Evolutionary conservation across 2,888 invertebrate species (phyloP).

Genomic region (Chorisops tibialis): DNA sequence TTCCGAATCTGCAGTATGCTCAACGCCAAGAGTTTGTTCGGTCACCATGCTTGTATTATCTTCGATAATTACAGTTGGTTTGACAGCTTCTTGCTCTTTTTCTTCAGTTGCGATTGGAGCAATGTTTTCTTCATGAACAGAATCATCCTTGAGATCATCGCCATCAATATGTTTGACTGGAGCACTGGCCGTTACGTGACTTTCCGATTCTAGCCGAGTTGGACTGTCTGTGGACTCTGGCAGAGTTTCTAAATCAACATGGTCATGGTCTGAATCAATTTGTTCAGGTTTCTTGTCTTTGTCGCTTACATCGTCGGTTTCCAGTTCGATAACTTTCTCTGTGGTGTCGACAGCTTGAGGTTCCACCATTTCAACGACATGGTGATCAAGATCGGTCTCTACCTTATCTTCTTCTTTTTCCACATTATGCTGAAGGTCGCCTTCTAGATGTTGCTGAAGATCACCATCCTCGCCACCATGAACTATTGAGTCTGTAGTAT

Average conservation of each 20-base stretch:
- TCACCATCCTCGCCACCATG: too few species aligned
- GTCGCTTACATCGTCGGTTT: not conserved
- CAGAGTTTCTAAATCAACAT: not conserved
- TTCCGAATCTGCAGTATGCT: not conserved
- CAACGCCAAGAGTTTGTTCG: not conserved
- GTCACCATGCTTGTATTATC: not conserved
- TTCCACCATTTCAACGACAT: too few species aligned
- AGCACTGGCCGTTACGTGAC: not conserved
- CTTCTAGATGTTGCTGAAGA: too few species aligned
- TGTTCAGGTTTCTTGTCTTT: not conserved
- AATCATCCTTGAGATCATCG: too few species aligned
- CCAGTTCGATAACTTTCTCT: constrained; percentile 7
- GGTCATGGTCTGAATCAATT: constrained; percentile 1
- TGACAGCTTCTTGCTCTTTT: constrained; percentile 33
- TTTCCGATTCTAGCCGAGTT: constrained; percentile 7
- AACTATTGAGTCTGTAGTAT: too few species aligned
- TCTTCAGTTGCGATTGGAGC: constrained; percentile 32
- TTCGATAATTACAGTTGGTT: not conserved
- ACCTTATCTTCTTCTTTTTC: too few species aligned
- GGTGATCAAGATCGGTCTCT: too few species aligned
- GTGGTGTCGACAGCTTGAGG: constrained; percentile 15
- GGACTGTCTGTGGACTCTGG: constrained; percentile 7
- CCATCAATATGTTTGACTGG: not conserved
- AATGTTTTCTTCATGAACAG: too few species aligned
- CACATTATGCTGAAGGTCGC: too few species aligned